phyloP scores from a whole-genome alignment of 2,797 vertebrate genomes.

The Takifugu ocellatus region DNA sequence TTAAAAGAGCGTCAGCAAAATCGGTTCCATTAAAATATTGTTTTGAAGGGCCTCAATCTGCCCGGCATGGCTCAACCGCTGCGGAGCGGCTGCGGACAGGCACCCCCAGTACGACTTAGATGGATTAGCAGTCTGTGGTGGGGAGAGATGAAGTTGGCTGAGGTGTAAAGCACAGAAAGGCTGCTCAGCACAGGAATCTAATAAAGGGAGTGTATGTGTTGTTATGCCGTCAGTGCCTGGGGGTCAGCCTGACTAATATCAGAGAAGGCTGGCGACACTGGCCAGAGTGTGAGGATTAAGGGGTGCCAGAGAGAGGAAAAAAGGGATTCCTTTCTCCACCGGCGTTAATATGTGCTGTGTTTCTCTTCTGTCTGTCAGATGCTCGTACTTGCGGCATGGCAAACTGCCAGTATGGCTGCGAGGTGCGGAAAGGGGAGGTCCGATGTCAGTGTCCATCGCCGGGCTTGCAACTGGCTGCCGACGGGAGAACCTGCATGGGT shows the following conservation, averaged over 20 bases:
- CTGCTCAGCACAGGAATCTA: conserved; percentile 57
- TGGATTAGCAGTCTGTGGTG: conserved; percentile 37
- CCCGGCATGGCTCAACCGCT: conserved; percentile 35
- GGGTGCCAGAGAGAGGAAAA: conserved; percentile 9
- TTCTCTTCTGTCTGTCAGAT: conserved; percentile 68
- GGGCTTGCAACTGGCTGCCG: conserved; percentile 89
- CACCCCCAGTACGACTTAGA: conserved; percentile 25
- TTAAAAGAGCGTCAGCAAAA: conserved; percentile 29
- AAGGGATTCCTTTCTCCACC: conserved; percentile 10
- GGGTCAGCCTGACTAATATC: conserved; percentile 62
- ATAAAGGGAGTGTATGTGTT: conserved; percentile 61
- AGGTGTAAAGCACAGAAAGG: conserved; percentile 35
- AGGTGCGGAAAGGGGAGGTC: conserved; percentile 90
- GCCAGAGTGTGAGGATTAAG: conserved; percentile 29
- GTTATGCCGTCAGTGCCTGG: conserved; percentile 45
- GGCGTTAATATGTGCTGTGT: conserved; percentile 38
- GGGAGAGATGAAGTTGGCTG: conserved; percentile 17
- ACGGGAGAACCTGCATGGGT: conserved; percentile 94
- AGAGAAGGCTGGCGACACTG: conserved; percentile 31
- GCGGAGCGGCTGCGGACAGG: conserved; percentile 8
- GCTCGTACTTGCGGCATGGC: conserved; percentile 89
- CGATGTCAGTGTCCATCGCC: conserved; percentile 94
- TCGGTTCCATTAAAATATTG: conserved; percentile 52
- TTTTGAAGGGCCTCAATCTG: conserved; percentile 52
- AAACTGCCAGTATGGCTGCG: conserved; percentile 97